Base-by-base conservation (phyloP, 2,113 vertebrate species). In the Pelobates fuscus region DNA sequence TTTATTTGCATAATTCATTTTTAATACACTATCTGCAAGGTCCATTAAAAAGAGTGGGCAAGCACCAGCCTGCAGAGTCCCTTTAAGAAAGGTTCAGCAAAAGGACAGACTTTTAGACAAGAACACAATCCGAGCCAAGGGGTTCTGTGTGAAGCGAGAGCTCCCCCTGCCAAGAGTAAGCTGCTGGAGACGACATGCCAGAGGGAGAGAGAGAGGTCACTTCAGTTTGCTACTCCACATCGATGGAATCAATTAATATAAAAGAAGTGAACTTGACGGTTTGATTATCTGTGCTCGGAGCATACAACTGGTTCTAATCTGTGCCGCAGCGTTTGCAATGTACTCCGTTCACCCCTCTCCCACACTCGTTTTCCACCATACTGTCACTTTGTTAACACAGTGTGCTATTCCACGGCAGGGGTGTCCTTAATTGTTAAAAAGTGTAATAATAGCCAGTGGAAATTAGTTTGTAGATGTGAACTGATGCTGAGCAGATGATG, bases 211-310 rank as follows among this genome's bases (percentile, higher is more conserved):
- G 20, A 52, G 44, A 54, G 70, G 59, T 72, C 70, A 74, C 30
- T 29, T 44, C 52, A 66, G 52, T 67, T 46, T 74, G 24, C 62
- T 27, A 44, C 62, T 55, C 58, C 21, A 49, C 62, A 64, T 43
- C 55, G 21, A 70, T 67, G 49, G 71, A 75, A 46, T 8, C 52
- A 75, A 75, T 75, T 75, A 75, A 15, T 46, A 27, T 29, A 54
- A 32, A 54, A 64, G n/a, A 63, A 70, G 37, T 15, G 44, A 32
- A n/a, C 20, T 20, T 43, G 60, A 55, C 29, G 21, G 61, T 74
- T 55, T 57, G 46, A 74, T 65, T 57, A 66, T 65, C 62, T 43
- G 71, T 17, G 46, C 71, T 57, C 5, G 26, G 14, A 54, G 59
- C 70, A 5, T 25, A 58, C 71, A 74, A 46, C 46, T 58, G 71